Evolutionary conservation across 2,797 vertebrate species (phyloP), one percentile per base, ranked within the genome.

Genomic region (Lycodopsis pacificus): DNA sequence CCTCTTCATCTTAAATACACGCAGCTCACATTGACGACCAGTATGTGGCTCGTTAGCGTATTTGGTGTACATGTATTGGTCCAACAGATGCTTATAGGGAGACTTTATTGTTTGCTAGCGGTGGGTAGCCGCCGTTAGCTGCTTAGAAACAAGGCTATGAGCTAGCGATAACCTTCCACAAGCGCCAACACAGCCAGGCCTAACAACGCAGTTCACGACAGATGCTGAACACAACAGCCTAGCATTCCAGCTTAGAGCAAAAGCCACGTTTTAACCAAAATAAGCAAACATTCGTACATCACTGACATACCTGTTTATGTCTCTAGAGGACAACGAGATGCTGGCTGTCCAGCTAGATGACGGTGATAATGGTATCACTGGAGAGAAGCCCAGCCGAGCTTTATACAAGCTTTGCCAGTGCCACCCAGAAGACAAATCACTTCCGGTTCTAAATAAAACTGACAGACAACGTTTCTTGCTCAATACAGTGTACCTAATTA

Each of bases 161-260:
- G 90, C 88, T 90, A 92, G 15, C 27, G 38, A 15, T 64, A 64
- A 89, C 89, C 74, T 70, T 82, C 71, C 79, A 81, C 75, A 84
- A 79, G 85, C 90, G 88, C 90, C 88, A 90, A 92, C 82, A 86
- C 69, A 91, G 44, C 36, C 90, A 93, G 93, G 93, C 93, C 93
- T 65, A 80, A 88, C 86, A 82, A 91, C 91, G 92, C 91, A 94
- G 73, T 89, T 89, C 70, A 69, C 71, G 59, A 58, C 85, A 72
- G 54, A 65, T 36, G 34, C 15, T 11, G 2, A 48, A 65, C 76
- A 65, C 25, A 65, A 19, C 40, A 15, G 14, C 36, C 10, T 19
- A 32, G 9, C 59, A 40, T 12, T 12, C 14, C 25, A n/a, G 7
- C 11, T 6, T 11, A 4, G 19, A 9, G 2, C 19, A 36, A 44